Conservation (phyloP, 2,797 vertebrate genomes). For the Sternotherus odoratus region DNA sequence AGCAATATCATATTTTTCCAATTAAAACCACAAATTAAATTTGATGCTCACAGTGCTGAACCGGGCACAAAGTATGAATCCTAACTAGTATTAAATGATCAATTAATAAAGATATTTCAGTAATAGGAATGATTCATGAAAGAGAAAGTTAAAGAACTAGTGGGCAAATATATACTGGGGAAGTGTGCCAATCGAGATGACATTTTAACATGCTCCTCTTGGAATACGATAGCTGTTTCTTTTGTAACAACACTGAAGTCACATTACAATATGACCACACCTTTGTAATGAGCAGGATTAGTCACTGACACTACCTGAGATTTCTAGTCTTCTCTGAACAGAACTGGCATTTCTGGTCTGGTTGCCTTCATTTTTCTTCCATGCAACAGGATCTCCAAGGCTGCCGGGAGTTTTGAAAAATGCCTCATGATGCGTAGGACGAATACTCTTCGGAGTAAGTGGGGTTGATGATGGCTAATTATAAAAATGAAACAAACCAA, state of each 20-base stretch:
- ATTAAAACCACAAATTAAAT: conserved; percentile 40
- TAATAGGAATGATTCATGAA: conserved; percentile 30
- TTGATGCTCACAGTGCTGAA: neutral
- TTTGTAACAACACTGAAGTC: neutral
- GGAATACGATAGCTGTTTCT: neutral
- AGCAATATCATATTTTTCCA: conserved; percentile 36
- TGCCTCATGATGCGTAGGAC: conserved; percentile 75
- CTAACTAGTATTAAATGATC: conserved; percentile 34
- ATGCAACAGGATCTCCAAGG: conserved; percentile 74
- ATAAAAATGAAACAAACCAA: conserved; percentile 20
- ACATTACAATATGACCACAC: neutral
- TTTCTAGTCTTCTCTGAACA: conserved; percentile 92
- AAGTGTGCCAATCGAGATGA: neutral
- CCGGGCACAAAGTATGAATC: conserved; percentile 24
- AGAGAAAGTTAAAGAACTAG: conserved; percentile 41
- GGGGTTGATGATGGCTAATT: conserved; percentile 82
- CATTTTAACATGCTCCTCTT: neutral
- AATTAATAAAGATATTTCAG: conserved; percentile 51
- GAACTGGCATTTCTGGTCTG: conserved; percentile 81
- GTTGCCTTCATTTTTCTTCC: conserved; percentile 80
- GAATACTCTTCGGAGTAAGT: conserved; percentile 87
- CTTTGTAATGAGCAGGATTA: conserved; percentile 45
- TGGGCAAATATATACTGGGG: neutral
- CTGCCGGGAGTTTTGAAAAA: conserved; percentile 95
- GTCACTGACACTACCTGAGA: conserved; percentile 81